phyloP scores from a whole-genome alignment of 2,888 invertebrate species.

The Sphaeridia pumilis region DNA sequence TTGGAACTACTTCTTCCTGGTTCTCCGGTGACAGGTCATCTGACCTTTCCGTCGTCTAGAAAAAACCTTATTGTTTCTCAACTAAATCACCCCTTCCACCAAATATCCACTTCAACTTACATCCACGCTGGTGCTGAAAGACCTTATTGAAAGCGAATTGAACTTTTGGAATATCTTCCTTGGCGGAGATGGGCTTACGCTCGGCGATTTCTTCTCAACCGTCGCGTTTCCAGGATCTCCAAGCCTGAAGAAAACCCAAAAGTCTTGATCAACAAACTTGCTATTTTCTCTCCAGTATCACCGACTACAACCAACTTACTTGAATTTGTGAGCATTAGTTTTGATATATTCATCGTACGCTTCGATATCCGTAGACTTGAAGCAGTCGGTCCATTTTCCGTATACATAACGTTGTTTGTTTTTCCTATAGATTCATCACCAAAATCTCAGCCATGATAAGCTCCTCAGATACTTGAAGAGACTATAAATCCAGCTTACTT shows the following conservation, averaged over 20 bases:
- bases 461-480: too few relatives aligned
- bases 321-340: conserved; percentile 48
- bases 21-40: conserved; percentile 43
- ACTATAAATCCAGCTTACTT: too few relatives aligned
- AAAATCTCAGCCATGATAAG: too few relatives aligned
- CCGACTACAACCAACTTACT: conserved; percentile 36
- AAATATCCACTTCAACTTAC: too few relatives aligned
- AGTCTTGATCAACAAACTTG: too few relatives aligned
- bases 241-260: too few relatives aligned
- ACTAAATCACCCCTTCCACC: too few relatives aligned
- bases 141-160: conserved; percentile 34
- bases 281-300: not conserved
- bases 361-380: conserved; percentile 57
- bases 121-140: conserved; percentile 34
- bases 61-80: too few relatives aligned
- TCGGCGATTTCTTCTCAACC: conserved; percentile 31
- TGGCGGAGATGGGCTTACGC: conserved; percentile 32
- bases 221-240: conserved; percentile 23
- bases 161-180: conserved; percentile 34
- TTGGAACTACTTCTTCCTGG: conserved; percentile 52
- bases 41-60: conserved; percentile 39
- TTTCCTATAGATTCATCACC: too few relatives aligned
- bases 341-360: conserved; percentile 60
- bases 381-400: conserved; percentile 85
- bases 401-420: conserved; percentile 72